Evolutionary conservation across 2,113 vertebrate genomes (phyloP).

Genomic region (Shinisaurus crocodilurus): DNA sequence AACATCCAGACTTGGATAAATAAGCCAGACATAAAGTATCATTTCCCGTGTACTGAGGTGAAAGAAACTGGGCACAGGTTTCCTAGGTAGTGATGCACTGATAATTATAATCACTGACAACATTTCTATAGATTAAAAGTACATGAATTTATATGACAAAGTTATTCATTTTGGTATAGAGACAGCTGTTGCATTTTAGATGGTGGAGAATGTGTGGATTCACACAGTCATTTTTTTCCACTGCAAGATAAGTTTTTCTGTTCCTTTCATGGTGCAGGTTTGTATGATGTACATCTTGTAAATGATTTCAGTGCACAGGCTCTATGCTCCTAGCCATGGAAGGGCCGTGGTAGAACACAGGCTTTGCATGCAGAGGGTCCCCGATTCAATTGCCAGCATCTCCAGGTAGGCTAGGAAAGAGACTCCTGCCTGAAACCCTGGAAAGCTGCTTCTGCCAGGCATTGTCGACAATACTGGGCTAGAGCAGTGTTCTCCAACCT

Average conservation of each 20-base stretch:
- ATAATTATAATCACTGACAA: background rate
- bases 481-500: too few relatives aligned
- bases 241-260: too few relatives aligned
- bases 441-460: too few relatives aligned
- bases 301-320: background rate
- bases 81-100: slow-evolving; percentile 84
- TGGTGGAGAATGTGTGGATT: background rate
- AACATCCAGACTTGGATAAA: slow-evolving; percentile 99
- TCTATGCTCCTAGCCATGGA: too few relatives aligned
- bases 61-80: slow-evolving; percentile 99
- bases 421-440: too few relatives aligned
- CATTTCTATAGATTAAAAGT: background rate
- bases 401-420: too few relatives aligned
- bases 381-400: too few relatives aligned
- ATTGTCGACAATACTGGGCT: too few relatives aligned
- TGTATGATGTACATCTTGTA: background rate
- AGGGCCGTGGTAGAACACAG: too few relatives aligned
- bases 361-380: too few relatives aligned
- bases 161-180: background rate
- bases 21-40: slow-evolving; percentile 96
- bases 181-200: background rate
- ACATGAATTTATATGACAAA: background rate
- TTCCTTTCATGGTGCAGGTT: background rate
- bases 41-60: slow-evolving; percentile 95
- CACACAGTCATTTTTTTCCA: background rate